phyloP scores from a whole-genome alignment of 2,888 invertebrate genomes.

The Dioctria rufipes region DNA sequence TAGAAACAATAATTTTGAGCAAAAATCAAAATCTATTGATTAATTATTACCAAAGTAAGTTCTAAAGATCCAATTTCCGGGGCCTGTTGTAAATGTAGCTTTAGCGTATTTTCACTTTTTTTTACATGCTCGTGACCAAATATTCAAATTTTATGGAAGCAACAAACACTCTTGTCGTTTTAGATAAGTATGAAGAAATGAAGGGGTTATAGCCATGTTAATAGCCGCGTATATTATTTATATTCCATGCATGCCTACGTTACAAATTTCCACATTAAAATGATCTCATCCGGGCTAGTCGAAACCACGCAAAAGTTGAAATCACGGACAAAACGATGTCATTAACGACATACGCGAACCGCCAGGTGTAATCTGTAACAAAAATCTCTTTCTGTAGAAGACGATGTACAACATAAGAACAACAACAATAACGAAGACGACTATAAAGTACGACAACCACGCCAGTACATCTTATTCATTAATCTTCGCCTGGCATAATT shows the following conservation, averaged over 20 bases:
- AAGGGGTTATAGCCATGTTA: not conserved
- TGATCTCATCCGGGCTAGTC: conserved; percentile 34
- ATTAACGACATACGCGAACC: conserved; percentile 46
- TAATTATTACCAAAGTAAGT: no score
- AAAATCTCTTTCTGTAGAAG: conserved; percentile 10
- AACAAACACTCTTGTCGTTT: conserved; percentile 7
- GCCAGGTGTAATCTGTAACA: conserved; percentile 54
- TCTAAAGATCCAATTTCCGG: no score
- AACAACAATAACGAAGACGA: not conserved
- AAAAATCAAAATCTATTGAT: no score
- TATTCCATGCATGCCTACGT: conserved; percentile 33
- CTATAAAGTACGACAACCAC: not conserved
- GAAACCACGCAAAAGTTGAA: conserved; percentile 48
- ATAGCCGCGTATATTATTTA: conserved; percentile 24
- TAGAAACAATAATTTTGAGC: no score
- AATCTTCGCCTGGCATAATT: conserved; percentile 55
- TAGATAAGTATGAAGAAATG: not conserved
- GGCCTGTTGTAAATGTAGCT: not conserved
- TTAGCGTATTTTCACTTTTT: not conserved
- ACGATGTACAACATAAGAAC: no score
- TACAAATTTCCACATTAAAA: conserved; percentile 48
- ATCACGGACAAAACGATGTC: conserved; percentile 51
- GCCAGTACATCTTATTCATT: conserved; percentile 44
- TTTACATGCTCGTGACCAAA: not conserved
- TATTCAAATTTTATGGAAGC: conserved; percentile 26